These are phyloP conservation scores for Emydura subglobosa DNA, from an alignment of 2,113 vertebrate genomes.

Conservation along the genomic window DNA sequence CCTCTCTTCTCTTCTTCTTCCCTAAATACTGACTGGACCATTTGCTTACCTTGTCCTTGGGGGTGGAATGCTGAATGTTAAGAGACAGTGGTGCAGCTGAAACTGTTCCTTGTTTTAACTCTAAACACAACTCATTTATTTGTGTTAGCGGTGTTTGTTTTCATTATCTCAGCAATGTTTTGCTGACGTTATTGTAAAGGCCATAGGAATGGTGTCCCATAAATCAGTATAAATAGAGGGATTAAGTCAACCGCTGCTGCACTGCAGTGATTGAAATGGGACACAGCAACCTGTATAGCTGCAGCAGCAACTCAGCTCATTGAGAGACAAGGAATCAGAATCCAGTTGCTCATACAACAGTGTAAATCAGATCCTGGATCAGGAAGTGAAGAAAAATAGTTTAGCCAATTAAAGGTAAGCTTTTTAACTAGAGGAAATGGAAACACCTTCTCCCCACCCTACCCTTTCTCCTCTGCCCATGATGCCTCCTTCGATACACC, in stretches of 20 bases:
- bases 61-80: background rate
- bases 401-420: background rate
- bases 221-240: background rate
- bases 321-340: background rate
- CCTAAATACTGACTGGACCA: background rate
- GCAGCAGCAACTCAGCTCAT: fast-evolving
- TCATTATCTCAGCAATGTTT: background rate
- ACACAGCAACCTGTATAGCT: background rate
- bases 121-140: background rate
- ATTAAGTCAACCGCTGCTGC: background rate
- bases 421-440: background rate
- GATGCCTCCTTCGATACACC: background rate
- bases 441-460: background rate
- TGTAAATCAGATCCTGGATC: background rate
- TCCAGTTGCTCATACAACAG: background rate
- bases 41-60: background rate
- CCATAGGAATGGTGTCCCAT: background rate
- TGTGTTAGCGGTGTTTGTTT: background rate
- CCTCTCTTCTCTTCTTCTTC: background rate
- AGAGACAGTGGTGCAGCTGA: background rate
- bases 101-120: background rate
- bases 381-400: background rate
- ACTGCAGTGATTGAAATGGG: background rate
- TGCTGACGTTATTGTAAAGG: background rate
- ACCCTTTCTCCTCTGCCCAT: background rate